phyloP scores from a whole-genome alignment of 2,797 vertebrate species.

The Myotis daubentonii region DNA sequence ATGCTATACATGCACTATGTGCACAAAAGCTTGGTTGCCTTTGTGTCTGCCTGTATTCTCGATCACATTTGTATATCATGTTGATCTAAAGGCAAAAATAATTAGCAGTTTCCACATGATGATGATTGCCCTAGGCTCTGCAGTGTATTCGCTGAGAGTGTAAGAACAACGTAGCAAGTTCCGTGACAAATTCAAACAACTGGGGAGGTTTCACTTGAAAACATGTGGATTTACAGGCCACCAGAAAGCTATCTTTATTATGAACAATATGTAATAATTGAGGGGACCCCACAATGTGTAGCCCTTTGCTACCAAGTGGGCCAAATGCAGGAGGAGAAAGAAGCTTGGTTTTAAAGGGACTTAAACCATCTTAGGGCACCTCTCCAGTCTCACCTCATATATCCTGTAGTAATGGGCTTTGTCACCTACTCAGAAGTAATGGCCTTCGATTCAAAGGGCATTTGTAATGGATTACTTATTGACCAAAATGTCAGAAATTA shows the following conservation, averaged over 20 bases:
- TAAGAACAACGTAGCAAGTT: not conserved
- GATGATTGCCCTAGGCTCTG: not conserved
- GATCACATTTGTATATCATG: slow-evolving; percentile 78
- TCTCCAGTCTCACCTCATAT: not conserved
- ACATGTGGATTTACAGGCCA: not conserved
- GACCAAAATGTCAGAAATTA: slow-evolving; percentile 60
- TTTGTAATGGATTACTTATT: slow-evolving; percentile 68
- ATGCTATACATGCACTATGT: slow-evolving; percentile 62
- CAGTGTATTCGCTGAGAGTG: not conserved
- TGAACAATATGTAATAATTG: not conserved
- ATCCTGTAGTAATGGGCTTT: slow-evolving; percentile 44
- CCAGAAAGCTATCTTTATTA: slow-evolving; percentile 34
- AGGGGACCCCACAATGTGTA: not conserved
- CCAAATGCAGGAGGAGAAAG: slow-evolving; percentile 13
- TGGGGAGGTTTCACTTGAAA: slow-evolving; percentile 26
- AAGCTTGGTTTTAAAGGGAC: not conserved
- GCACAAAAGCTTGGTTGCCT: slow-evolving; percentile 85
- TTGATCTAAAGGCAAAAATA: slow-evolving; percentile 88
- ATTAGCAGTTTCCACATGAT: slow-evolving; percentile 87
- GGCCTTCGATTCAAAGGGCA: slow-evolving; percentile 33
- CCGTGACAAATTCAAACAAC: slow-evolving; percentile 18
- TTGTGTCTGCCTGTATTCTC: slow-evolving; percentile 88
- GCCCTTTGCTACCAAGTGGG: not conserved
- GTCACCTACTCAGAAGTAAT: slow-evolving; percentile 58
- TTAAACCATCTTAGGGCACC: not conserved